These are phyloP conservation scores for Osedax frankpressi DNA, from an alignment of 2,888 invertebrate genomes.

Conservation along the genomic window DNA sequence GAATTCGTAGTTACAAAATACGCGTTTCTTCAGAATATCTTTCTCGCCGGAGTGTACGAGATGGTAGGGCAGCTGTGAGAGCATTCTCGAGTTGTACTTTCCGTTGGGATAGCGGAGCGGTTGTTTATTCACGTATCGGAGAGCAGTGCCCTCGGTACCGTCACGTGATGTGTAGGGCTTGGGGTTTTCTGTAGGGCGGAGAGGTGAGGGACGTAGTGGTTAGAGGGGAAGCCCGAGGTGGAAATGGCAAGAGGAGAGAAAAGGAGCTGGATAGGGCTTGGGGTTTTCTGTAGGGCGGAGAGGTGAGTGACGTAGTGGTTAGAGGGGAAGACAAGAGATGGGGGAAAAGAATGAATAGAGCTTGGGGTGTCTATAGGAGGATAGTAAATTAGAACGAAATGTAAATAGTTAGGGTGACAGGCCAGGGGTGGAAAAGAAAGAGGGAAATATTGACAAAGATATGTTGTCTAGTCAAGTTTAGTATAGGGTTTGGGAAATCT, in stretches of 20 bases:
- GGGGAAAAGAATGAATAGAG: slow-evolving; percentile 31
- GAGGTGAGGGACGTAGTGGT: no score
- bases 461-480: no score
- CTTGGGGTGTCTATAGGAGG: no score
- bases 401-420: no score
- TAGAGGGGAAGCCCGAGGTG: no score
- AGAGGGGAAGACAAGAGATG: no score
- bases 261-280: slow-evolving; percentile 34
- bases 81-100: slow-evolving; percentile 33
- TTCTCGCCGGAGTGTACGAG: slow-evolving; percentile 27
- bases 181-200: slow-evolving; percentile 32
- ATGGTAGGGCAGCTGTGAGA: slow-evolving; percentile 37
- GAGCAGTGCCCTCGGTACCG: slow-evolving; percentile 27
- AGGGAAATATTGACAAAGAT: no score
- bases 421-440: no score
- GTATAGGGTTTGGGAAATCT: no score
- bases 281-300: slow-evolving; percentile 32
- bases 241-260: no score
- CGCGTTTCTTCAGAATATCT: slow-evolving; percentile 31
- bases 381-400: no score
- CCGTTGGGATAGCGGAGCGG: slow-evolving; percentile 31
- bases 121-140: slow-evolving; percentile 33
- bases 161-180: slow-evolving; percentile 33
- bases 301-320: no score
- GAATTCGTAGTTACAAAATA: slow-evolving; percentile 35